These are phyloP conservation scores for Phenganax stokvisi DNA, from an alignment of 92 coral and sea anemone species.

Conservation along the genomic window DNA sequence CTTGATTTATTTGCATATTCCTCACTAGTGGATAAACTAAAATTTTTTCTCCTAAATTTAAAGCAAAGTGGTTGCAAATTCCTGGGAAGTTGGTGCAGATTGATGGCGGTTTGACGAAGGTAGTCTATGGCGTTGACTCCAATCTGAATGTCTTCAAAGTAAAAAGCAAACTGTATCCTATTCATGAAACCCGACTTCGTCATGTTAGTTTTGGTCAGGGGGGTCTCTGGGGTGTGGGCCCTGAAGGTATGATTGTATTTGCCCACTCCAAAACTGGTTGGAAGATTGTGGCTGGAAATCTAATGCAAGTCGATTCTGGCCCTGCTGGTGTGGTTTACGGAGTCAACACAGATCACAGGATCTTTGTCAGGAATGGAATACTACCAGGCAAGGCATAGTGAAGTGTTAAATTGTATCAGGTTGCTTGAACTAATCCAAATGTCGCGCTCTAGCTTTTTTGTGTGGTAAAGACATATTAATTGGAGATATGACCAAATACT, in stretches of 20 bases:
- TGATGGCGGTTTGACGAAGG: conserved; percentile 30
- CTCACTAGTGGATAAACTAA: background rate
- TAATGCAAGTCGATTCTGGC: conserved; percentile 52
- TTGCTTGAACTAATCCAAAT: too few species aligned
- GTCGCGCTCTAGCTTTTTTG: too few species aligned
- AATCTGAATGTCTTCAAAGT: background rate
- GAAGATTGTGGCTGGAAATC: conserved; percentile 32
- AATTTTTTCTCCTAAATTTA: background rate
- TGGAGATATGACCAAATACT: too few species aligned
- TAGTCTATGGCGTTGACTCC: conserved; percentile 11
- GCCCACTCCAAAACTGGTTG: conserved; percentile 1
- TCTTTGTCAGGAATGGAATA: conserved; percentile 44
- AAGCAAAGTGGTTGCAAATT: conserved; percentile 27
- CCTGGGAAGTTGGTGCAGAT: conserved; percentile 23
- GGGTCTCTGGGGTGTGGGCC: conserved; percentile 28
- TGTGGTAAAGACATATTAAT: too few species aligned
- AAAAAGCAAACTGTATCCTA: background rate
- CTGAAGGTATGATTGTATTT: background rate
- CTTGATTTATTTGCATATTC: background rate
- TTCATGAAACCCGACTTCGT: background rate
- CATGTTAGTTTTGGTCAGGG: conserved; percentile 30
- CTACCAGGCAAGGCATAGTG: conserved; percentile 31
- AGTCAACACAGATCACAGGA: conserved; percentile 23
- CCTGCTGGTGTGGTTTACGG: conserved; percentile 50
- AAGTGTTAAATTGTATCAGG: too few species aligned